Evolutionary conservation across 2,888 invertebrate species (phyloP), one percentile per base, ranked within the genome.

Genomic region (Eledona agricola): DNA sequence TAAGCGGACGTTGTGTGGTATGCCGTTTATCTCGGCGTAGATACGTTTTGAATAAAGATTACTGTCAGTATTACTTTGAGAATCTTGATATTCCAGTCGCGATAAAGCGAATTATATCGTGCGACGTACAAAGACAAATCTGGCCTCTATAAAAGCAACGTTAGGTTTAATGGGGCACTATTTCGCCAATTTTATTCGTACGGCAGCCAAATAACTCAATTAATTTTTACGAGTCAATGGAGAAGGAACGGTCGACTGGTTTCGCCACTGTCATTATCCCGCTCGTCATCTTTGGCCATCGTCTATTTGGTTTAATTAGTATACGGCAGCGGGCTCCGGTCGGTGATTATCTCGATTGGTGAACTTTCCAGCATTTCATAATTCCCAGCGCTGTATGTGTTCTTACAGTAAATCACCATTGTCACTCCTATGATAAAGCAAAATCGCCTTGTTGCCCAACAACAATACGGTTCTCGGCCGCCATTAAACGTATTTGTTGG

Each of bases 301-400:
- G 23, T 11, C 23, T 10, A 28, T 26, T 19, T 28, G 6, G 7
- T 42, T 31, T 22, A 42, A 40, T 40, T 40, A 40, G 9, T 26
- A n/a, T n/a, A n/a, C n/a, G n/a, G n/a, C n/a, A n/a, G 11, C 28
- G 15, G 23, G 3, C 11, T 17, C 7, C 17, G 17, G 13, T 7
- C 17, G 4, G 31, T 32, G 31, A 32, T 32, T 32, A 32, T 32
- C 31, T 32, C n/a, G n/a, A 28, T 17, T 12, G 26, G 11, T 28
- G 42, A 42, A 42, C 31, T 42, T 42, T 31, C 17, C 20, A 9
- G 11, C 19, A 42, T 31, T 29, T 31, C 40, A 19, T 12, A 40
- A 40, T 40, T 19, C 28, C 37, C 7, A n/a, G n/a, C 17, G 31
- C 31, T 32, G 31, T 16, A 32, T 32, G 31, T 13, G 17, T 32